Conservation (phyloP, 2,888 invertebrate genomes). For the Alitta virens region DNA sequence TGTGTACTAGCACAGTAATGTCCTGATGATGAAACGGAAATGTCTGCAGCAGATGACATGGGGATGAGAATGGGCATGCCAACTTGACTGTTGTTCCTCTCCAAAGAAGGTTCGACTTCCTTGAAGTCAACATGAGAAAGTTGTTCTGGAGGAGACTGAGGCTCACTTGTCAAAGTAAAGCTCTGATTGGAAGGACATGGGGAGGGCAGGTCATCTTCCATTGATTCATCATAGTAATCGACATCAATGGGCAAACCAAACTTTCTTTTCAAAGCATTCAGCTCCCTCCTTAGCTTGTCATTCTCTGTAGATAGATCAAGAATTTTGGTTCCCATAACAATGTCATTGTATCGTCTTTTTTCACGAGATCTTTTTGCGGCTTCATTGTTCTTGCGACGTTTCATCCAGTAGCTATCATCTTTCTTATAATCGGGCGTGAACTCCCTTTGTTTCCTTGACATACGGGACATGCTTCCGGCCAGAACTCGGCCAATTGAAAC, state of each 20-base stretch:
- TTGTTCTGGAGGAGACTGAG: too few species aligned
- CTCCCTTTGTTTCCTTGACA: conserved; percentile 75
- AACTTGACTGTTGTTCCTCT: neutral
- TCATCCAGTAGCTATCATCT: conserved; percentile 96
- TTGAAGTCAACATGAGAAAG: too few species aligned
- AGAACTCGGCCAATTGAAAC: neutral
- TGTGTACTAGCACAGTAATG: neutral
- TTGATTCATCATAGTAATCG: too few species aligned
- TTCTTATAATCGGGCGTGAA: conserved; percentile 96
- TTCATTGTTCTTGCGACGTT: conserved; percentile 92
- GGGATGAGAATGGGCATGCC: conserved; percentile 8
- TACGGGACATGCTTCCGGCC: neutral
- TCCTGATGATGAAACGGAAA: neutral
- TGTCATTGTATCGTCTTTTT: conserved; percentile 92
- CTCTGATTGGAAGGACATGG: too few species aligned
- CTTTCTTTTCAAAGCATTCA: conserved; percentile 88
- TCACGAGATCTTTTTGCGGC: conserved; percentile 96
- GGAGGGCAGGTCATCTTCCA: too few species aligned
- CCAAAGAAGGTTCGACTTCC: too few species aligned
- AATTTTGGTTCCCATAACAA: conserved; percentile 91
- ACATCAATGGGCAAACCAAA: conserved; percentile 42
- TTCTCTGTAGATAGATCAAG: conserved; percentile 94
- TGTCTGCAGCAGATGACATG: neutral
- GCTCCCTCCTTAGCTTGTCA: conserved; percentile 86
- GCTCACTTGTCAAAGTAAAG: too few species aligned